phyloP scores from a whole-genome alignment of 2,113 vertebrate genomes.

The Suricata suricatta region DNA sequence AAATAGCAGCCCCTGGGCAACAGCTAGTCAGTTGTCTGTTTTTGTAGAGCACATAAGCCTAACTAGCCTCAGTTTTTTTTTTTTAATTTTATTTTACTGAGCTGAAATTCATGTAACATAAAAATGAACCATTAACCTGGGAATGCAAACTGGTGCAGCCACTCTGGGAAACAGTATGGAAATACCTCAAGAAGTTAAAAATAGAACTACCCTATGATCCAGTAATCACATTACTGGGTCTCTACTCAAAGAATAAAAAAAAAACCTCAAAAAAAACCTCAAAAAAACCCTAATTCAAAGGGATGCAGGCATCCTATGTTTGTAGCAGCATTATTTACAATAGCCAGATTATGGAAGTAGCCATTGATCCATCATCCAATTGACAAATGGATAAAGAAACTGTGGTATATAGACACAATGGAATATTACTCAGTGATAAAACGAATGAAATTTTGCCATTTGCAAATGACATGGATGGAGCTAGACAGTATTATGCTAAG shows the following conservation, averaged over 20 bases:
- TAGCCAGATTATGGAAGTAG: neutral
- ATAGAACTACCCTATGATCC: neutral
- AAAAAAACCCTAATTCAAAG: neutral
- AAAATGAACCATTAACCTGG: neutral
- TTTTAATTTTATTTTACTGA: neutral
- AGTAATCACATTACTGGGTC: neutral
- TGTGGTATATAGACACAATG: neutral
- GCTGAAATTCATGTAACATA: slow-evolving; percentile 6
- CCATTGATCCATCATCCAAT: too few species aligned
- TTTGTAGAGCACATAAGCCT: neutral
- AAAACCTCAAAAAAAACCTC: too few species aligned
- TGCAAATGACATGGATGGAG: neutral
- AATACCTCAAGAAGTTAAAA: neutral
- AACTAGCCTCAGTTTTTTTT: neutral
- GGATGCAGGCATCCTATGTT: neutral
- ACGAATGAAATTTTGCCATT: neutral
- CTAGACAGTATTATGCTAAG: neutral
- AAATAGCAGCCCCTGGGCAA: neutral
- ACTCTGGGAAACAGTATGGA: neutral
- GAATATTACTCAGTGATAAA: neutral
- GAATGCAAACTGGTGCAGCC: neutral
- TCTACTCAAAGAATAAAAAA: neutral
- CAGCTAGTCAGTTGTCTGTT: neutral
- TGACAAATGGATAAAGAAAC: neutral
- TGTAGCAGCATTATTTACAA: neutral